Evolutionary conservation across 2,797 vertebrate genomes (phyloP).

Genomic region (Orestias chungarensis): DNA sequence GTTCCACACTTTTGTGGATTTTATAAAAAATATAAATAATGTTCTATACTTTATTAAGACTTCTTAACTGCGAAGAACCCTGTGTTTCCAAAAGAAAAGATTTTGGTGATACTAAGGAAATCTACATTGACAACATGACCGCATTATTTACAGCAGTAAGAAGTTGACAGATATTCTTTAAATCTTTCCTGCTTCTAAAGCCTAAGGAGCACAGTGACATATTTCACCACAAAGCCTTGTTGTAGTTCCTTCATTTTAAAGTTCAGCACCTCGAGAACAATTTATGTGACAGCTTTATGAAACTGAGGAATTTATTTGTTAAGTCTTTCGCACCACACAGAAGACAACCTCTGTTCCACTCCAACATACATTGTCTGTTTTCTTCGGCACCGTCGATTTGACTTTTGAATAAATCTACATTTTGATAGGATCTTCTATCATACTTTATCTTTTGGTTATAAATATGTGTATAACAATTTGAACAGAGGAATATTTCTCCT

Average conservation of each 20-base stretch:
- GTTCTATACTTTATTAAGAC: not conserved
- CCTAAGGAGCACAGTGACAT: not conserved
- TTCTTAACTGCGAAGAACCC: not conserved
- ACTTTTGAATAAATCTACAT: constrained; percentile 44
- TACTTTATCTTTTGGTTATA: constrained; percentile 44
- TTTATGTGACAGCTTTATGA: constrained; percentile 43
- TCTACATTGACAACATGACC: not conserved
- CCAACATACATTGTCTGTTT: constrained; percentile 37
- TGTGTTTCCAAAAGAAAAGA: not conserved
- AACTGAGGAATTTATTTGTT: constrained; percentile 40
- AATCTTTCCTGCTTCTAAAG: constrained; percentile 5
- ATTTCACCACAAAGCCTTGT: constrained; percentile 3
- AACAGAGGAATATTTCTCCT: constrained; percentile 46
- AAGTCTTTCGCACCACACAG: constrained; percentile 15
- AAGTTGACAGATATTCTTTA: not conserved
- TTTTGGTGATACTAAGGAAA: not conserved
- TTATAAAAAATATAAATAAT: not conserved
- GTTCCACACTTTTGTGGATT: not conserved
- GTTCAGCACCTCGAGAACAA: constrained; percentile 28
- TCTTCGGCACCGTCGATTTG: constrained; percentile 12
- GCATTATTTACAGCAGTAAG: not conserved
- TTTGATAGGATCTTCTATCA: constrained; percentile 45
- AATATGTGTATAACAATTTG: constrained; percentile 51
- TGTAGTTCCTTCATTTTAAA: constrained; percentile 35
- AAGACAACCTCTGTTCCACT: constrained; percentile 19